Conservation (phyloP, 2,113 vertebrate genomes). For the Aptenodytes forsteri region DNA sequence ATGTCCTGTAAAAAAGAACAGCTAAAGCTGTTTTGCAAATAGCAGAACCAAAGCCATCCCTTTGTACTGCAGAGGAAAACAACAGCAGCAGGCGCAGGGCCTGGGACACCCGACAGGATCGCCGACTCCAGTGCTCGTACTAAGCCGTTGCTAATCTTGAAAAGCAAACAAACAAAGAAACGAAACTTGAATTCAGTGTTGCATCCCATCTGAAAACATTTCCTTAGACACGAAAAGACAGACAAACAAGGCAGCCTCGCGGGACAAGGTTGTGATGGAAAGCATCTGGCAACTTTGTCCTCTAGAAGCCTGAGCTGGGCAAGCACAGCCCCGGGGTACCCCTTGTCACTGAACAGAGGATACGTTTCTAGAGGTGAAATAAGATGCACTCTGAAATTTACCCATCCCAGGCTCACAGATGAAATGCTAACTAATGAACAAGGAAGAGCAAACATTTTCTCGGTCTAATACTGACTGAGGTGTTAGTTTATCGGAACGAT, state of each 20-base stretch:
- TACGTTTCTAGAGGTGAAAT: neutral
- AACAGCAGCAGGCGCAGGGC: neutral
- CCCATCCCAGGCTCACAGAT: neutral
- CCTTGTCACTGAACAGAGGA: neutral
- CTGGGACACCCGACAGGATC: neutral
- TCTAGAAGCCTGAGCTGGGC: neutral
- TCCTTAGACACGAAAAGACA: neutral
- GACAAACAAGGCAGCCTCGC: neutral
- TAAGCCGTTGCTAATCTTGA: neutral
- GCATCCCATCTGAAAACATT: neutral
- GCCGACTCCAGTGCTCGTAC: rapidly evolving
- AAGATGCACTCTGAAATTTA: neutral
- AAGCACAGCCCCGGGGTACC: neutral
- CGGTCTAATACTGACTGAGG: neutral
- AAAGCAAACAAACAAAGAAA: neutral
- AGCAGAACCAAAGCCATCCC: neutral
- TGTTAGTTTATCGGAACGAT: neutral
- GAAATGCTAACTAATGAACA: constrained; percentile 62
- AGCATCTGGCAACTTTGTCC: neutral
- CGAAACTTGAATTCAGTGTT: neutral
- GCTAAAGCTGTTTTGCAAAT: neutral
- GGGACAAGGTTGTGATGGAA: neutral
- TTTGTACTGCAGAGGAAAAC: neutral
- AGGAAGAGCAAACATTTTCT: constrained; percentile 21
- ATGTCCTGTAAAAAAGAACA: neutral